Conservation (phyloP, 64 coral and sea anemone genomes). For the Stylophora pistillata region DNA sequence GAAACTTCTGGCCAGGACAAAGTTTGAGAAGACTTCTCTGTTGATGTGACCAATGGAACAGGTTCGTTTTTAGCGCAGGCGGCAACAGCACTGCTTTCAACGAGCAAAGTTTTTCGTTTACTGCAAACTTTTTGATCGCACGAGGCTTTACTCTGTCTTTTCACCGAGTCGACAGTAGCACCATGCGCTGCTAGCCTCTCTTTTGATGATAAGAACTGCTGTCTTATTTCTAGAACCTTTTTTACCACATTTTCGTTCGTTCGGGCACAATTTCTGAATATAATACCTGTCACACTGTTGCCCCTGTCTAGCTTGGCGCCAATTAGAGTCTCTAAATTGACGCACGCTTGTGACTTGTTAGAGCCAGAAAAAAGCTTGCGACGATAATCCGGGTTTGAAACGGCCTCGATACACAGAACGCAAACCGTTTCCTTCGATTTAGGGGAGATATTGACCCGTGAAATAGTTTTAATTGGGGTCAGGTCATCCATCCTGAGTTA, state of each 20-base stretch:
- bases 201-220: neutral
- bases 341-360: neutral
- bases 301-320: neutral
- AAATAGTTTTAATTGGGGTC: too few relatives aligned
- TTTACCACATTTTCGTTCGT: neutral
- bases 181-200: neutral
- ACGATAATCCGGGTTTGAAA: neutral
- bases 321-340: neutral
- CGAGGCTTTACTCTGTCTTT: slow-evolving; percentile 26
- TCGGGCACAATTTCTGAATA: slow-evolving; percentile 26
- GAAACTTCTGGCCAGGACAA: slow-evolving; percentile 10
- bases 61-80: too few relatives aligned
- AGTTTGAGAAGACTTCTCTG: slow-evolving; percentile 4
- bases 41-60: too few relatives aligned
- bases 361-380: neutral
- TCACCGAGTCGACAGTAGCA: neutral
- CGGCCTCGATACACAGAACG: neutral
- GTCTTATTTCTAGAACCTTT: slow-evolving; percentile 4
- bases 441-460: too few relatives aligned
- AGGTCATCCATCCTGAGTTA: too few relatives aligned
- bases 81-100: too few relatives aligned
- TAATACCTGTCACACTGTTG: neutral
- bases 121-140: neutral
- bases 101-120: neutral
- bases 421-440: too few relatives aligned